A percentile compares a stretch with the other conserved stretches of the same genome.
Evolutionary conservation across 2,888 invertebrate genomes (phyloP).

Genomic region (Chrysolina haemoptera): DNA sequence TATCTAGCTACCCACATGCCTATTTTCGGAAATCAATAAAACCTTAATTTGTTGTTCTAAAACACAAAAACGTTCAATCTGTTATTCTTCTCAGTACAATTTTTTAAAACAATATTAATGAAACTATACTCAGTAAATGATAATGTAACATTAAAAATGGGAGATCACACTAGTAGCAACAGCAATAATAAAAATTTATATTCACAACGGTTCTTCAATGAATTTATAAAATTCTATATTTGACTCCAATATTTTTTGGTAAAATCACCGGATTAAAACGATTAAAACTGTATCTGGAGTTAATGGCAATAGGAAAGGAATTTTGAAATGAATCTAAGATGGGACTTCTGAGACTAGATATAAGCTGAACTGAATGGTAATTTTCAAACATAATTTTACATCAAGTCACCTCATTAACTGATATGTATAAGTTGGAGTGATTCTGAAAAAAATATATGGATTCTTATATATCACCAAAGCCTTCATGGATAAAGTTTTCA

Average conservation of each 20-base stretch:
- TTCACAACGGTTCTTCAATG: background rate
- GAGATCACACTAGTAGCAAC: constrained; percentile 12
- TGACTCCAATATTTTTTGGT: background rate
- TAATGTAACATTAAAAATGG: background rate
- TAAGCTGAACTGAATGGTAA: too few relatives aligned
- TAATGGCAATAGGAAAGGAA: background rate
- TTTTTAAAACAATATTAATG: background rate
- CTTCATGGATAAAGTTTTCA: too few relatives aligned
- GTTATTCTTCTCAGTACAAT: background rate
- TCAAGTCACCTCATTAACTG: too few relatives aligned
- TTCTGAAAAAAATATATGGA: too few relatives aligned
- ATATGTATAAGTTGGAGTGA: too few relatives aligned
- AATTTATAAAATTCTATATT: constrained; percentile 6
- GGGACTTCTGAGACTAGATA: too few relatives aligned
- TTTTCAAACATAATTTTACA: too few relatives aligned
- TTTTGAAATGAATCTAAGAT: background rate
- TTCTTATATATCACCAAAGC: too few relatives aligned
- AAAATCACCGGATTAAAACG: too few relatives aligned
- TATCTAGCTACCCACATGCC: background rate
- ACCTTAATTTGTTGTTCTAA: background rate
- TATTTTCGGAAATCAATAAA: background rate
- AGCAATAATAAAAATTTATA: background rate
- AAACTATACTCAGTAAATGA: background rate
- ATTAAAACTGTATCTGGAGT: background rate
- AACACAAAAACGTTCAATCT: background rate